Evolutionary conservation across 2,113 vertebrate genomes (phyloP).

Genomic region (Psammodynastes pulverulentus): DNA sequence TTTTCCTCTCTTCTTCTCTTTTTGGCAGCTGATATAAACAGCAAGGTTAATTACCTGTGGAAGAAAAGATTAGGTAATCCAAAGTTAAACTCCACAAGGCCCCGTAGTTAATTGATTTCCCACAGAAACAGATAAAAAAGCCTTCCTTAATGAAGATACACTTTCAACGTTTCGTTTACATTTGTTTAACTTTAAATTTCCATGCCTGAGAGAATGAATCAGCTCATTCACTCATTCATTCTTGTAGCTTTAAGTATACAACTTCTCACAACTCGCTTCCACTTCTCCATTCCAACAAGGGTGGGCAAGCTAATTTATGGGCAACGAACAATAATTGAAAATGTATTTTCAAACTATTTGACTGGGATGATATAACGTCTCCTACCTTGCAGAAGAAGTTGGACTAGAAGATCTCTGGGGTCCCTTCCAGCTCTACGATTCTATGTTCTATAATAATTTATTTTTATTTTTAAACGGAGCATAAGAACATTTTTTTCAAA

Average conservation of each 20-base stretch:
- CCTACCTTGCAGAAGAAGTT: background rate
- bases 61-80: constrained; percentile 72
- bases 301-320: background rate
- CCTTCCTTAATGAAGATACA: constrained; percentile 54
- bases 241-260: background rate
- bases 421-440: background rate
- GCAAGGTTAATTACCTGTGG: constrained; percentile 78
- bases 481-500: background rate
- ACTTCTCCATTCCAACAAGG: background rate
- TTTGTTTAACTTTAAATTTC: constrained; percentile 8
- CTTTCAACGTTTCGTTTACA: constrained; percentile 36
- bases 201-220: background rate
- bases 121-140: constrained; percentile 53
- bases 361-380: background rate
- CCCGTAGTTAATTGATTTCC: constrained; percentile 74
- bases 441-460: background rate
- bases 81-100: constrained; percentile 70
- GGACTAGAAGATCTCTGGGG: background rate
- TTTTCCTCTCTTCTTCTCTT: background rate
- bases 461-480: background rate
- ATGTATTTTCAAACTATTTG: background rate
- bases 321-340: background rate
- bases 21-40: constrained; percentile 70
- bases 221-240: background rate
- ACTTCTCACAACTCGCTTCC: background rate